phyloP scores from a whole-genome alignment of 2,113 vertebrate species.

The Sus scrofa region DNA sequence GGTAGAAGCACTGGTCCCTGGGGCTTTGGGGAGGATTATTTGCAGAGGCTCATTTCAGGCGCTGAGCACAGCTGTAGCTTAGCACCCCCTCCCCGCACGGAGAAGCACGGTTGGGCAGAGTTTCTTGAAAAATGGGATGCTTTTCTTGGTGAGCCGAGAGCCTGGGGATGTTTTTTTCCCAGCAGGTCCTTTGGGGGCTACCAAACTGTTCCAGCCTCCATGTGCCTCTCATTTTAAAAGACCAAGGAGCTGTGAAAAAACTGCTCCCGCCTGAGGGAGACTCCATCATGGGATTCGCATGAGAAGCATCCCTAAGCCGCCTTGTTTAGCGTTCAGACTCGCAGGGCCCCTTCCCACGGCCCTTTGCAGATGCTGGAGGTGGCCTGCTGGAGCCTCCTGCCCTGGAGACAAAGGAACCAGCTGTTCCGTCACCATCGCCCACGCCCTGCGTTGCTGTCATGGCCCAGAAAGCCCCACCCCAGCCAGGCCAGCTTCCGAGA shows the following conservation, averaged over 20 bases:
- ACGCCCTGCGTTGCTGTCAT: not conserved
- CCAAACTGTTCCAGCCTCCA: not conserved
- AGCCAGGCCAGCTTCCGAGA: not conserved
- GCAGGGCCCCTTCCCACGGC: not conserved
- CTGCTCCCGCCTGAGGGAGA: not conserved
- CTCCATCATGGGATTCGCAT: not conserved
- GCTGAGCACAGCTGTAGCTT: accelerated
- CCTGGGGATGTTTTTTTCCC: not conserved
- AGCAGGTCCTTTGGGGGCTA: not conserved
- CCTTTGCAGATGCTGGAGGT: not conserved
- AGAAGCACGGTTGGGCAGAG: not conserved
- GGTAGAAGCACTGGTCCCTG: not conserved
- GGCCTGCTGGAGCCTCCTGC: not conserved
- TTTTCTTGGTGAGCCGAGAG: not conserved
- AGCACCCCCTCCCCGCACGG: no score
- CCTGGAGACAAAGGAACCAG: not conserved
- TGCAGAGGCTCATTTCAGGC: accelerated
- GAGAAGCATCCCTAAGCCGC: not conserved
- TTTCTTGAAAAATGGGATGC: not conserved
- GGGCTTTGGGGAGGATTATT: not conserved
- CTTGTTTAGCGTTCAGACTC: not conserved
- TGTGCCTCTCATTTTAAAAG: not conserved
- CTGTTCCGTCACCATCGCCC: not conserved
- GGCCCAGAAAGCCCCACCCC: not conserved
- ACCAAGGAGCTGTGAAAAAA: not conserved